Conservation (phyloP, 2,113 vertebrate species). For the Leucopsar rothschildi region DNA sequence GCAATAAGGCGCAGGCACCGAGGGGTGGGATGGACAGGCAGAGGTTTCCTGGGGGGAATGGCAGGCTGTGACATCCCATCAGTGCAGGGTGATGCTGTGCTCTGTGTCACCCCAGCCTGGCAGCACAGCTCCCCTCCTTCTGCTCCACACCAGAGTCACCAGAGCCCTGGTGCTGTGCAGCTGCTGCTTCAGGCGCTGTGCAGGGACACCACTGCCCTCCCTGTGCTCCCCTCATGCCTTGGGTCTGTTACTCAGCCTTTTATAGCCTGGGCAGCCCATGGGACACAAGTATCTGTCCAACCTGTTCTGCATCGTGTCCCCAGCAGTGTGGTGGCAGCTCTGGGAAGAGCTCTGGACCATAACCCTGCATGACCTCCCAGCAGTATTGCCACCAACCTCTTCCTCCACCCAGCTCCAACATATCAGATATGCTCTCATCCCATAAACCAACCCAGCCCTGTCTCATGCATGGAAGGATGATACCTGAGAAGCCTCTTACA, state of each 20-base stretch:
- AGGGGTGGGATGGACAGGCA: not conserved
- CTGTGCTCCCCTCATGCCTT: not conserved
- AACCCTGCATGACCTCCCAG: not conserved
- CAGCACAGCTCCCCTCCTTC: not conserved
- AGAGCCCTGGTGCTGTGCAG: not conserved
- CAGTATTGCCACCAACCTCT: not conserved
- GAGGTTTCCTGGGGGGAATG: not conserved
- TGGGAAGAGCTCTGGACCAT: not conserved
- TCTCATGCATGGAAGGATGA: not conserved
- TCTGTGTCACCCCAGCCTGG: not conserved
- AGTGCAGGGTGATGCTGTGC: not conserved
- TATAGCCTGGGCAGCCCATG: not conserved
- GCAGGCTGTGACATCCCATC: not conserved
- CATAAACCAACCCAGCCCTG: not conserved
- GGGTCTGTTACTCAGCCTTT: not conserved
- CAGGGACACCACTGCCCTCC: not conserved
- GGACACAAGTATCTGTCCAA: not conserved
- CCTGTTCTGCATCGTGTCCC: not conserved
- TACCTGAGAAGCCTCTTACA: slow-evolving; percentile 35
- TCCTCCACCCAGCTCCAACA: not conserved
- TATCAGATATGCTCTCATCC: slow-evolving; percentile 1
- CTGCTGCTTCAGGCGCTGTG: not conserved
- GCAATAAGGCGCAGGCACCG: not conserved
- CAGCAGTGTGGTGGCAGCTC: not conserved
- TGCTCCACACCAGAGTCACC: not conserved